Base-by-base conservation (phyloP, 2,113 vertebrate genomes). In the Nesogale talazaci region DNA sequence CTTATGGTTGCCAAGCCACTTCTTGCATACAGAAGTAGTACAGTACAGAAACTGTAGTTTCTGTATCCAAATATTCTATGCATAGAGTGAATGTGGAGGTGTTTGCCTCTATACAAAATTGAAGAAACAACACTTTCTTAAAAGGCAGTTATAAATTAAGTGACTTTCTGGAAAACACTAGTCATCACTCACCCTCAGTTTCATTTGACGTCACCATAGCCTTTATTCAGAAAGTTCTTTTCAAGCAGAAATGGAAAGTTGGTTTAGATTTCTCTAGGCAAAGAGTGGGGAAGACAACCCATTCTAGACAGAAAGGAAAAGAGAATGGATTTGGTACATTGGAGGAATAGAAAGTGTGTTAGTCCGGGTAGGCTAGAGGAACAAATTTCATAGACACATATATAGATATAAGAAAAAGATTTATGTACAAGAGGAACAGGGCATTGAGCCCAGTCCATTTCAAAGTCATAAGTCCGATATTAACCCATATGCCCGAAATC, bases 1-100 rank as follows among this genome's bases (percentile, higher is more conserved):
- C 36, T 12, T 14, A 8, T n/a, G 23, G 14, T 19, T 14, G 1
- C 1, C 2, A 63, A 20, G 15, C 5, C 1, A 22, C 3, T 15
- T 27, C 11, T 82, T n/a, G 29, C 0, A 40, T 27, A n/a, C n/a
- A n/a, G n/a, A n/a, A n/a, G n/a, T n/a, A n/a, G n/a, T n/a, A n/a
- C n/a, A n/a, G n/a, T n/a, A n/a, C n/a, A n/a, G n/a, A n/a, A n/a
- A 6, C 59, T 34, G 14, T 29, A 29, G 42, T 17, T 65, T n/a
- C 5, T 52, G 46, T 52, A 52, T 52, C 3, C 3, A 0, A 27
- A 22, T 23, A 42, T 36, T 70, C 80, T 59, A 36, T 23, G 17
- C 17, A 15, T 38, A 27, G 34, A 83, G 29, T 69, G 17, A n/a
- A 82, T 27, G 38, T 31, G 38, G 82, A 2, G 31, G 14, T 6